Base-by-base conservation (phyloP, 2,113 vertebrate species). In the Paramisgurnus dabryanus region DNA sequence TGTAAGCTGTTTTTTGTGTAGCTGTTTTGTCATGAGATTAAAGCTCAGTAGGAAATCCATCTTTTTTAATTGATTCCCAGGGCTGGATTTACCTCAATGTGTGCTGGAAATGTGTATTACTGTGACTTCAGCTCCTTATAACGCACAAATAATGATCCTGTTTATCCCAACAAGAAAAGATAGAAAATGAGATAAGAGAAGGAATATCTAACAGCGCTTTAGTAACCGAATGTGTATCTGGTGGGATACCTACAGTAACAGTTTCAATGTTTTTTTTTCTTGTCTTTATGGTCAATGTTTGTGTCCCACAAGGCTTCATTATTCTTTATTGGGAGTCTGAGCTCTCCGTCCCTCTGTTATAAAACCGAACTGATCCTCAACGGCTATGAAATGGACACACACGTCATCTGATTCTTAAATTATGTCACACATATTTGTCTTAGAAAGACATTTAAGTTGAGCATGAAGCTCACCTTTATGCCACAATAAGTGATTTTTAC, bases 1-100 rank as follows among this genome's bases (percentile, higher is more conserved):
- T 9, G 7, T 57, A 6, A 17, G 13, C 9, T 43, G 40, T 4
- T 11, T 22, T 75, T 45, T 75, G 11, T 17, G 7, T 15, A 13
- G 73, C 47, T 65, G 50, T 43, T 70, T 88, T 90, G 70, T 85
- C 7, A 13, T 76, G 77, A 78, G 81, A 84, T 90, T 86, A 82
- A 5, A 27, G 71, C 78, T 80, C 75, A 67, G 50, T 73, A 67
- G 84, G 60, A 84, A 82, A 86, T 66, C 84, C 60, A 73, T 82
- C 70, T 65, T 68, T 78, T 76, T 76, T 84, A 85, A 85, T 88
- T 88, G 68, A 22, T 72, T 79, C 79, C 80, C 45, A 57, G 73
- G 78, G 87, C 85, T 83, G 82, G 69, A 45, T 83, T 76, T 55
- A 77, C 70, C 60, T 61, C 55, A 12, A 80, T 77, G 45, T 64